Conservation (phyloP, 2,797 vertebrate species). For the Meriones psammophilus region DNA sequence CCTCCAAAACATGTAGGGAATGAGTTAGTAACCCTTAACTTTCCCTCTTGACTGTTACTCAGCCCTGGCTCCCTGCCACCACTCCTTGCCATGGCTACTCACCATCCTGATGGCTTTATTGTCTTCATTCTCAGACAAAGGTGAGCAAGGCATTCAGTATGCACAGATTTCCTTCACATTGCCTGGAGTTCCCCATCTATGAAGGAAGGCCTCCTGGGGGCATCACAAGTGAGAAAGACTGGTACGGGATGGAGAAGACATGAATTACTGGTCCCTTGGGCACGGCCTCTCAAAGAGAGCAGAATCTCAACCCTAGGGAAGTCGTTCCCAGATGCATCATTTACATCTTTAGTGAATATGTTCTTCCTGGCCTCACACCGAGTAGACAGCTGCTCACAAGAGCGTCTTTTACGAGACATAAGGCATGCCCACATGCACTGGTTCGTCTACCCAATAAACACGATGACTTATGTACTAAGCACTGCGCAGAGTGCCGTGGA, state of each 20-base stretch:
- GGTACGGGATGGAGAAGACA: not conserved
- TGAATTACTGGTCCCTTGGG: slow-evolving; percentile 60
- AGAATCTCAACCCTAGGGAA: slow-evolving; percentile 8
- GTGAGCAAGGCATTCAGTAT: not conserved
- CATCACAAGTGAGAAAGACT: slow-evolving; percentile 34
- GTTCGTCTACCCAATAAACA: slow-evolving; percentile 6
- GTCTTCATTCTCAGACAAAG: slow-evolving; percentile 48
- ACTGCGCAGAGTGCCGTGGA: not conserved
- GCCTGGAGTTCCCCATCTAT: not conserved
- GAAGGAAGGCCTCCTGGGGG: slow-evolving; percentile 49
- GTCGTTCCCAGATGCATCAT: slow-evolving; percentile 35
- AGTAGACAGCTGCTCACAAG: not conserved
- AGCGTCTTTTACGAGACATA: slow-evolving; percentile 3
- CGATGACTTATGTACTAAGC: not conserved
- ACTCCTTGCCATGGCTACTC: not conserved
- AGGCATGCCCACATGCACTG: not conserved
- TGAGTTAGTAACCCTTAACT: not conserved
- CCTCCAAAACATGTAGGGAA: slow-evolving; percentile 9
- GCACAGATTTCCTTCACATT: not conserved
- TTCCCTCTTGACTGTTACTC: not conserved
- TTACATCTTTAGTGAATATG: slow-evolving; percentile 55
- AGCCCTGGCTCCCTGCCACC: not conserved
- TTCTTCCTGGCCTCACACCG: not conserved
- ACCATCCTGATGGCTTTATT: not conserved
- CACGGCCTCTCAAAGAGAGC: slow-evolving; percentile 59